These are phyloP conservation scores for Cavia porcellus DNA, from an alignment of 2,113 vertebrate species.

Conservation along the genomic window DNA sequence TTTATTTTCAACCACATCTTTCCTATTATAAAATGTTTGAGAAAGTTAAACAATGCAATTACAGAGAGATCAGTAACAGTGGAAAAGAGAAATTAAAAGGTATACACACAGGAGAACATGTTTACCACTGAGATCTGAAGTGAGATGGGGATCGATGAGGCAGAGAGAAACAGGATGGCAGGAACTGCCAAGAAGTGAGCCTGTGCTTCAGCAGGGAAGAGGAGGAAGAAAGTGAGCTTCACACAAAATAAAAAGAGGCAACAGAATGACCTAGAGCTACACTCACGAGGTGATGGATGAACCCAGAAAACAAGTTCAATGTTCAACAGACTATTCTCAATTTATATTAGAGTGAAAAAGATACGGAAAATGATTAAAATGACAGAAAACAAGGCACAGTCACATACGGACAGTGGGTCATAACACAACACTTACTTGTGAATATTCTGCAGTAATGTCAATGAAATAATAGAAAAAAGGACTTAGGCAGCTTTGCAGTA, in stretches of 20 bases:
- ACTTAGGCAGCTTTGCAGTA: not conserved
- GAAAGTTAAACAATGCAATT: slow-evolving; percentile 79
- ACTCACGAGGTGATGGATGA: not conserved
- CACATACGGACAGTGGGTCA: not conserved
- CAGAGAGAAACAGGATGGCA: slow-evolving; percentile 77
- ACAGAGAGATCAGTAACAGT: slow-evolving; percentile 71
- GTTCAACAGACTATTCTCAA: slow-evolving; percentile 1
- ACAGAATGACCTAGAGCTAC: not conserved
- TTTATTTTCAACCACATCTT: slow-evolving; percentile 74
- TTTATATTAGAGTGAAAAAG: not conserved
- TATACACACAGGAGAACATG: slow-evolving; percentile 78
- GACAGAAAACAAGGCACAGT: not conserved
- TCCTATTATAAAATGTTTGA: slow-evolving; percentile 73
- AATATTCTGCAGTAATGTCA: not conserved
- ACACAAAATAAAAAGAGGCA: slow-evolving; percentile 35
- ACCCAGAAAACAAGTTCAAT: slow-evolving; percentile 31
- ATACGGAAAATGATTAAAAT: not conserved
- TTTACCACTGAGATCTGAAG: slow-evolving; percentile 79
- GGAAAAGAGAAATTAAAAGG: slow-evolving; percentile 79
- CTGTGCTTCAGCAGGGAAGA: not conserved
- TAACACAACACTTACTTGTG: not conserved
- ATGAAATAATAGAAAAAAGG: not conserved
- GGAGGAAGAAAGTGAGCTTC: not conserved
- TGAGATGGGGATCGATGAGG: slow-evolving; percentile 69
- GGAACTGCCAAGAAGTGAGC: slow-evolving; percentile 28